phyloP scores from a whole-genome alignment of 1,140 invertebrate species.

The Leptinotarsa lineolata region DNA sequence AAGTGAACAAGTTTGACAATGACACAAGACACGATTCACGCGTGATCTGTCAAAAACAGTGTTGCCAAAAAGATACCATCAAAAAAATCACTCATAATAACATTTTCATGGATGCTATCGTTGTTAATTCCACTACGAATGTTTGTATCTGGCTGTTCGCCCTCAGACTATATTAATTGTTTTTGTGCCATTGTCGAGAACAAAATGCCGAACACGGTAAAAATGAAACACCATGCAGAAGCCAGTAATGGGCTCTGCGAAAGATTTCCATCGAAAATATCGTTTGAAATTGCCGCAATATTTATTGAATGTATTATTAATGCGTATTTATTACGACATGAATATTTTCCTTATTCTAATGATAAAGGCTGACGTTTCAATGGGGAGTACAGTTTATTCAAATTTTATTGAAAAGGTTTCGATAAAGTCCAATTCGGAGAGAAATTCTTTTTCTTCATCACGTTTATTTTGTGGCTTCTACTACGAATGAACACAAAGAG shows the following conservation, averaged over 20 bases:
- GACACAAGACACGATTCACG: too few relatives aligned
- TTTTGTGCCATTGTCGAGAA: neutral
- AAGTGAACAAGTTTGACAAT: too few relatives aligned
- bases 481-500: too few relatives aligned
- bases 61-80: too few relatives aligned
- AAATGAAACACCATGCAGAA: slow-evolving; percentile 5
- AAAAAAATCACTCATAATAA: too few relatives aligned
- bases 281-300: neutral
- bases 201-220: neutral
- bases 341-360: slow-evolving; percentile 4
- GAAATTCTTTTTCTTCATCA: too few relatives aligned
- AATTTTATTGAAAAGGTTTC: neutral
- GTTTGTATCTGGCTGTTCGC: neutral
- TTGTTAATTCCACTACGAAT: too few relatives aligned
- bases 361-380: slow-evolving; percentile 3
- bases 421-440: neutral
- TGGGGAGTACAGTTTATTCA: neutral
- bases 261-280: slow-evolving; percentile 8
- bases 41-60: too few relatives aligned
- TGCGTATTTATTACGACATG: slow-evolving; percentile 1
- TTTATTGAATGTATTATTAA: slow-evolving; percentile 7
- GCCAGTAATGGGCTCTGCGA: neutral
- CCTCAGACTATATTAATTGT: neutral
- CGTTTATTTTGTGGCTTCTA: too few relatives aligned
- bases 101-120: too few relatives aligned